phyloP scores from a whole-genome alignment of 2,113 vertebrate species.

The Scolopax mira region DNA sequence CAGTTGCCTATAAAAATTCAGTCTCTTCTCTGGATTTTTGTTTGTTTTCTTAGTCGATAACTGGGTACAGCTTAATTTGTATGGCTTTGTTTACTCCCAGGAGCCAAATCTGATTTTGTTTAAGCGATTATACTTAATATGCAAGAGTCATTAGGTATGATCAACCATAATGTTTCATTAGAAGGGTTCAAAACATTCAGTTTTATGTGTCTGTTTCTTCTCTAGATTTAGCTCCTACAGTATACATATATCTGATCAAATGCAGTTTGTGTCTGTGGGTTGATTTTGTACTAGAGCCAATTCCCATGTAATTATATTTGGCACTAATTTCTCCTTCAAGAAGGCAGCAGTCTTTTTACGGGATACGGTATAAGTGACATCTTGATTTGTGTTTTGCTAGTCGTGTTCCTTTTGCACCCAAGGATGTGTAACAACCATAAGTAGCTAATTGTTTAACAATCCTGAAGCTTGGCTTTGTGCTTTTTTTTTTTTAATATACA shows the following conservation, averaged over 20 bases:
- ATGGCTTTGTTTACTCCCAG: neutral
- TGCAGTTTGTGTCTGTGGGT: constrained; percentile 38
- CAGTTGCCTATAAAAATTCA: neutral
- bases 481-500: neutral
- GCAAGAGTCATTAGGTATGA: constrained; percentile 24
- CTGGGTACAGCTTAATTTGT: neutral
- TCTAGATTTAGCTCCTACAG: neutral
- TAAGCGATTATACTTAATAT: constrained; percentile 36
- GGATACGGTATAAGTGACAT: neutral
- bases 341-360: neutral
- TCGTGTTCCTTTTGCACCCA: neutral
- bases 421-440: neutral
- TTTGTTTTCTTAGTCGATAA: constrained; percentile 24
- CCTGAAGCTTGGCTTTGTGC: neutral
- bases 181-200: neutral
- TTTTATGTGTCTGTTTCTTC: neutral
- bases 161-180: constrained; percentile 36
- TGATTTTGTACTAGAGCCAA: constrained; percentile 38
- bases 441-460: neutral
- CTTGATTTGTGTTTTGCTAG: neutral
- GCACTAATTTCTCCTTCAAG: neutral
- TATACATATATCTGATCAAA: constrained; percentile 32
- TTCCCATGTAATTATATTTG: constrained; percentile 10
- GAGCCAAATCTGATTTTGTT: constrained; percentile 11
- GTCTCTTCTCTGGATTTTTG: neutral